Evolutionary conservation across 2,113 vertebrate species (phyloP), one percentile per base, ranked within the genome.

Genomic region (Mus spicilegus): DNA sequence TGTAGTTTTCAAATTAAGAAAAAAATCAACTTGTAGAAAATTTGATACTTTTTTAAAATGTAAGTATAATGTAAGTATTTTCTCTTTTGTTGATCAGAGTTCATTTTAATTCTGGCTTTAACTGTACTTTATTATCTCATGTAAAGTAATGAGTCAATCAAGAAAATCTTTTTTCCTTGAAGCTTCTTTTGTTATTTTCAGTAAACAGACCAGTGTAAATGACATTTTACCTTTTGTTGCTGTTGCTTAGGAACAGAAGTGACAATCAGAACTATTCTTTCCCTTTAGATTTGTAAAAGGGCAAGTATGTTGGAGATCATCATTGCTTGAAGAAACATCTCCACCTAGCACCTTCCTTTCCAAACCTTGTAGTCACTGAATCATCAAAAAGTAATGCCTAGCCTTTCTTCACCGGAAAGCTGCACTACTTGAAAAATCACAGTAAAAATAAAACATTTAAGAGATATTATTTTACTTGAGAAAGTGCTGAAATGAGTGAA

Each of bases 231-330:
- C 19, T 80, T 49, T 58, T 86, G 70, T 72, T 67, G 65, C 72
- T 87, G 54, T 92, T 96, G 89, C 85, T 95, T 94, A 84, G 80
- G 39, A 94, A 90, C 56, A 80, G 70, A 90, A 26, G 5, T 76
- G 63, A 91, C 78, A 96, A 42, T 90, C 46, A 87, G 12, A 36
- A 26, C 4, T 78, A 78, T 24, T 56, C 89, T 95, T 65, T 91
- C 42, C 46, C 42, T 70, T 87, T 87, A 69, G 54, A 88, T 78
- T 94, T 90, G 78, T 16, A 63, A 87, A 95, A 88, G 10, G 54
- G n/a, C 85, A 82, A 19, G 84, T 72, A 93, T 67, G 69, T 49
- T 90, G 39, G 4, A n/a, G 87, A 80, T 89, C 49, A 30, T 92
- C 81, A 65, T 26, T 78, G 2, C 63, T 95, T 89, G 70, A 9